Evolutionary conservation across 2,888 invertebrate genomes (phyloP), one percentile per base, ranked within the genome.

Genomic region (Venustoraphidia nigricollis): DNA sequence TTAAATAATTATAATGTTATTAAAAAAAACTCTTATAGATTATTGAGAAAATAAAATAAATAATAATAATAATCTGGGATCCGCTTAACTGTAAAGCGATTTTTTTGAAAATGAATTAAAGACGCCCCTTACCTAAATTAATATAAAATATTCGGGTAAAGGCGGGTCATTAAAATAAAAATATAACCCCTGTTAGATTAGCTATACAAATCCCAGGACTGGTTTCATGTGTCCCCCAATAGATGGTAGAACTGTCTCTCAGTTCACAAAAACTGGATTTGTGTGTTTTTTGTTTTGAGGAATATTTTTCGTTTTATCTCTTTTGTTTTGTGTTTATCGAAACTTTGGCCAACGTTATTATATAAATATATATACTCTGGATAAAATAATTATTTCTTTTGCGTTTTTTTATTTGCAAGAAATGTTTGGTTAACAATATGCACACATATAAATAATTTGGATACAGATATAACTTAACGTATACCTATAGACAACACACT

Each of bases 341-440:
- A 39, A 47, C 37, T 47, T 47, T 47, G 47, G 47, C 47, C 42
- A 47, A 47, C 41, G 41, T 47, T 47, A 36, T 34, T 14, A 11
- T 27, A 27, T 27, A 27, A 27, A 27, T 27, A 27, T 27, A 27
- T 27, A 27, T 27, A 27, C 27, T 27, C 27, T 27, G 27, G 27
- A 27, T 27, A 27, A 27, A 27, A 27, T 27, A 6, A 27, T 27
- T 27, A 27, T 27, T 27, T 27, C 17, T 9, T 39, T 9, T 39
- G 17, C 17, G 40, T 36, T 40, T 35, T 37, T 46, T 35, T 27
- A 35, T 57, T 62, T 59, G 54, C 55, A 54, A 54, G 58, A 60
- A 59, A 59, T 56, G 56, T 67, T 67, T 65, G 64, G 64, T 66
- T 66, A 60, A 53, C 53, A 61, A 66, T 66, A 68, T 66, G 67